phyloP scores from a whole-genome alignment of 1,140 invertebrate genomes.

The silkworm (Bombyx mori) region ASM3026992v2 NC_085123.1:8546501-8547000 shows the following conservation, averaged over 20 bases:
- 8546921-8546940: constrained; percentile 48
- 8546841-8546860: constrained; percentile 46
- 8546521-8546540: constrained; percentile 34
- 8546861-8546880: constrained; percentile 36
- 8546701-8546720: too few species aligned
- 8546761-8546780: too few species aligned
- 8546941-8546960: constrained; percentile 47
- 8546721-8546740: too few species aligned
- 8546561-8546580: constrained; percentile 42
- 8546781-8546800: too few species aligned
- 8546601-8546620: constrained; percentile 35
- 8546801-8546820: not conserved
- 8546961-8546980: constrained; percentile 52
- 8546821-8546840: constrained; percentile 28
- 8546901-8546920: constrained; percentile 52
- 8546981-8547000: constrained; percentile 31
- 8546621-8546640: too few species aligned
- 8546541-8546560: constrained; percentile 43
- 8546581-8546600: not conserved
- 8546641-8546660: not conserved
- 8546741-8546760: too few species aligned
- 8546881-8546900: constrained; percentile 40
- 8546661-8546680: too few species aligned
- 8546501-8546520: constrained; percentile 41
- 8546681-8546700: too few species aligned